phyloP scores from a whole-genome alignment of 2,888 invertebrate species.

The Margaritifera margaritifera region DNA sequence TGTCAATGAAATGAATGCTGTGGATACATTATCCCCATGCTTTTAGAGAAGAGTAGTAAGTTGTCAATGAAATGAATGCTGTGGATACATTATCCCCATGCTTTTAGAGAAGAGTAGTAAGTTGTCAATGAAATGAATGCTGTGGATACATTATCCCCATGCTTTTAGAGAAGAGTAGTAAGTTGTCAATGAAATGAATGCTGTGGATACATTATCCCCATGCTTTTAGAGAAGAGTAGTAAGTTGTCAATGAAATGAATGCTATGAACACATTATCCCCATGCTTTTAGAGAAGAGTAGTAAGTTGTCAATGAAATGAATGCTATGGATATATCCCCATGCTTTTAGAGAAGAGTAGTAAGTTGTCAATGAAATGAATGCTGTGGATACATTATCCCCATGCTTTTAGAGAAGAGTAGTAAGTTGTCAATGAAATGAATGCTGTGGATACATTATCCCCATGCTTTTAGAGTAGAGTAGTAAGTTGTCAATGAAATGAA shows the following conservation, averaged over 20 bases:
- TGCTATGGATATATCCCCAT: no score
- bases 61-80: neutral
- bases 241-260: constrained; percentile 18
- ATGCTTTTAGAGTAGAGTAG: constrained; percentile 6
- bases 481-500: constrained; percentile 29
- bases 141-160: no score
- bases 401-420: constrained; percentile 17
- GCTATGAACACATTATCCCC: no score
- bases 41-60: constrained; percentile 27
- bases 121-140: constrained; percentile 9
- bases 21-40: no score
- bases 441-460: no score
- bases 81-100: no score
- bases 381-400: no score
- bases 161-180: constrained; percentile 19
- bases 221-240: constrained; percentile 17
- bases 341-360: constrained; percentile 19
- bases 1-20: no score
- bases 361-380: constrained; percentile 15
- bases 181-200: constrained; percentile 15
- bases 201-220: no score
- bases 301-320: constrained; percentile 29
- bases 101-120: constrained; percentile 22
- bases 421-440: constrained; percentile 18
- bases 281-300: constrained; percentile 7